These are phyloP conservation scores for Chironomus striatipennis DNA, from an alignment of 1,140 invertebrate species.

Conservation along the genomic window DNA sequence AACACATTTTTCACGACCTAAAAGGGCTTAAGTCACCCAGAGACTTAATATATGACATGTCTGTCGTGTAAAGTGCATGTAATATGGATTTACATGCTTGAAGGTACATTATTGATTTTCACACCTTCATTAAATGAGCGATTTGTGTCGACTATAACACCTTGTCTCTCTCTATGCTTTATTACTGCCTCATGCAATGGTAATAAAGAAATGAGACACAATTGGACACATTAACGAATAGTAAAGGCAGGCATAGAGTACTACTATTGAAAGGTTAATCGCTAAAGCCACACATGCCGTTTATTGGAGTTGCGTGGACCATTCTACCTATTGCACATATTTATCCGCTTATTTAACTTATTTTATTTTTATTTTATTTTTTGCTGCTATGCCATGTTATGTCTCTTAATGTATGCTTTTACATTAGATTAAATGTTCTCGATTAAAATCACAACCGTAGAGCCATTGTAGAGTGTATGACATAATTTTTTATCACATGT, in stretches of 20 bases:
- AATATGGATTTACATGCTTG: not conserved
- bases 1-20: not conserved
- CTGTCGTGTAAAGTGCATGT: not conserved
- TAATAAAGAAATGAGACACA: not conserved
- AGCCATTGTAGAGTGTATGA: not conserved
- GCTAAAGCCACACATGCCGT: not conserved
- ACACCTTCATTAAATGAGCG: slow-evolving; percentile 6
- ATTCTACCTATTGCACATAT: not conserved
- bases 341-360: not conserved
- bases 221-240: not conserved
- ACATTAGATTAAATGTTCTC: slow-evolving; percentile 13
- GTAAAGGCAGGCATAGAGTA: not conserved
- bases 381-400: no score
- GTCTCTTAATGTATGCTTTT: not conserved
- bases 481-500: slow-evolving; percentile 9
- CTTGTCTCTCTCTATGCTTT: not conserved
- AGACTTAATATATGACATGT: not conserved
- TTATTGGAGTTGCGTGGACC: slow-evolving; percentile 6
- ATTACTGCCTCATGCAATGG: not conserved
- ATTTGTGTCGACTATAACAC: not conserved
- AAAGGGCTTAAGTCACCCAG: slow-evolving; percentile 5
- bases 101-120: not conserved
- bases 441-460: not conserved
- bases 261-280: slow-evolving; percentile 7
- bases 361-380: no score